Base-by-base conservation (phyloP, 2,888 invertebrate species). In the Siphonodentalium dalli region DNA sequence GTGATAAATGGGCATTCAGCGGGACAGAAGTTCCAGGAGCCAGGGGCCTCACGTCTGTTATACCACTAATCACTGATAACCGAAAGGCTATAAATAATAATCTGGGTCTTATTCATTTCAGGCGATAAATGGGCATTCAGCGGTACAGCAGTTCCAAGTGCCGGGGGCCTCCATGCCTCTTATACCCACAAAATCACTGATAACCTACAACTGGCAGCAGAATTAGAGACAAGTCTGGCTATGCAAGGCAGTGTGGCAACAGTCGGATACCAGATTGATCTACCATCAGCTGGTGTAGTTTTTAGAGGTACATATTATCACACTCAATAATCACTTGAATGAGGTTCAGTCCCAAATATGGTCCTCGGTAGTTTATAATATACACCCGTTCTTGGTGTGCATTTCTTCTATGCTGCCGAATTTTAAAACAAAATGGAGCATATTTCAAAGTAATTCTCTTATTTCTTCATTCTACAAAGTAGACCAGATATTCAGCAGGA, bases 271-370 rank as follows among this genome's bases (percentile, higher is more conserved):
- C 95, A 97, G 84, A 88, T 92, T 28, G 95, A 95, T 82, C 86
- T 98, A 79, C 95, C 96, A 39, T 93, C 93, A 82, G 94, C 95
- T 47, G 94, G 96, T 82, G 87, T 95, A 71, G 87, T 90, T 44
- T 96, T 97, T 82, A 91, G 90, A 89, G 97, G 95, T 94, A 78
- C n/a, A n/a, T n/a, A n/a, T n/a, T n/a, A n/a, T n/a, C n/a, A n/a
- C n/a, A n/a, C n/a, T n/a, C n/a, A n/a, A n/a, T n/a, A n/a, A n/a
- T n/a, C n/a, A n/a, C n/a, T n/a, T n/a, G n/a, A n/a, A n/a, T n/a
- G n/a, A n/a, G n/a, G n/a, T n/a, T n/a, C n/a, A n/a, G n/a, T n/a
- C n/a, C n/a, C n/a, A n/a, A n/a, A n/a, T n/a, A n/a, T n/a, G n/a
- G n/a, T n/a, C n/a, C n/a, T n/a, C n/a, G n/a, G n/a, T n/a, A n/a